phyloP scores from a whole-genome alignment of 92 coral and sea anemone genomes.

The Desmophyllum pertusum region DNA sequence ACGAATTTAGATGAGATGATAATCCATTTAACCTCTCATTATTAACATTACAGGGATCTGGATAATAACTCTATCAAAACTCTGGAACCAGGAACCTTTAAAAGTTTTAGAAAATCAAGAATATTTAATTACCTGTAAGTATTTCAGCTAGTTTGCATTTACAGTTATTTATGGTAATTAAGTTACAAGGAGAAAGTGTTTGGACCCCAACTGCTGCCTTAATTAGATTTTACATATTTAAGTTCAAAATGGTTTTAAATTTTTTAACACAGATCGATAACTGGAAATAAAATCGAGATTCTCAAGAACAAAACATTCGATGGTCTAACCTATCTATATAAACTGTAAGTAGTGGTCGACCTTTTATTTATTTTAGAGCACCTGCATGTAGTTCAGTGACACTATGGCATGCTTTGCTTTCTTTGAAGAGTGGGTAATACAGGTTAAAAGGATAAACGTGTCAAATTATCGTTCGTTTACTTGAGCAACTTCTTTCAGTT shows the following conservation, averaged over 20 bases:
- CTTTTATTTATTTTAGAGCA: not conserved
- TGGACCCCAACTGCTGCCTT: not conserved
- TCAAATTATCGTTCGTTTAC: too few relatives aligned
- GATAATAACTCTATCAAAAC: not conserved
- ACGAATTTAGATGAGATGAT: too few relatives aligned
- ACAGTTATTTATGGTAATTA: too few relatives aligned
- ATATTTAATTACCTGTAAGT: conserved; percentile 8
- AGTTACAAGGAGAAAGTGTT: not conserved
- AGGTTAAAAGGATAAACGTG: too few relatives aligned
- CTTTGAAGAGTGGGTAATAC: too few relatives aligned
- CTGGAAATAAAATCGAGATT: conserved; percentile 7
- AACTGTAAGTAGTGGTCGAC: conserved; percentile 19
- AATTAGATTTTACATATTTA: not conserved
- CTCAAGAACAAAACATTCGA: conserved; percentile 30
- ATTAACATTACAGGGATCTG: not conserved
- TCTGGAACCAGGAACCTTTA: conserved; percentile 1
- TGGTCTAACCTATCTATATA: conserved; percentile 10
- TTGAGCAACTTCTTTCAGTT: too few relatives aligned
- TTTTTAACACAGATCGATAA: not conserved
- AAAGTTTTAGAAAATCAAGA: not conserved
- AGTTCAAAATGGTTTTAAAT: not conserved
- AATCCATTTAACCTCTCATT: not conserved
- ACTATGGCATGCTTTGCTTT: not conserved
- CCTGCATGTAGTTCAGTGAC: not conserved
- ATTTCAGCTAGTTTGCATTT: not conserved